Conservation (phyloP, 2,113 vertebrate genomes). For the Pimephales promelas region DNA sequence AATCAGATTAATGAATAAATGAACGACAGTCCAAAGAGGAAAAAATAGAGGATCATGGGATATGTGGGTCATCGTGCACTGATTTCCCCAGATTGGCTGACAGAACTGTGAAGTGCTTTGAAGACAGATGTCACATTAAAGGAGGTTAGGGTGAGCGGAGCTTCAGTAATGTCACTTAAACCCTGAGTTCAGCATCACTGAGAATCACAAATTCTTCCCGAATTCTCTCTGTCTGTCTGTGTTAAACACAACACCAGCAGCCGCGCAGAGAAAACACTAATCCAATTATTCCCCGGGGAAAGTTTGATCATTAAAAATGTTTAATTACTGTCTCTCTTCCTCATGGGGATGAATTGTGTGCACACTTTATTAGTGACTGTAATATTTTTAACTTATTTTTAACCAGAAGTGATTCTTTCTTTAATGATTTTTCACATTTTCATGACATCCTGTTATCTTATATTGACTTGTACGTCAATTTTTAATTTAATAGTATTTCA, state of each 20-base stretch:
- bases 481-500: too few relatives aligned
- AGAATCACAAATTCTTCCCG: slow-evolving; percentile 58
- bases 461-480: background rate
- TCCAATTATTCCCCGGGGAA: slow-evolving; percentile 18
- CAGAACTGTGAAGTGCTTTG: slow-evolving; percentile 72
- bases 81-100: slow-evolving; percentile 60
- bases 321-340: slow-evolving; percentile 21
- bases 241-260: slow-evolving; percentile 21
- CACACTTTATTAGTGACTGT: background rate
- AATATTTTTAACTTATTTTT: background rate
- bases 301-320: slow-evolving; percentile 34
- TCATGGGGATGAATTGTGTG: background rate
- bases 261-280: background rate
- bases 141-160: slow-evolving; percentile 60
- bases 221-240: background rate
- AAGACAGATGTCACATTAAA: slow-evolving; percentile 73
- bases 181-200: slow-evolving; percentile 51
- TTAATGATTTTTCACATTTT: background rate
- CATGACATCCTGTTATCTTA: background rate
- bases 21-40: slow-evolving; percentile 65
- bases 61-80: slow-evolving; percentile 71
- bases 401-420: background rate
- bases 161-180: slow-evolving; percentile 24
- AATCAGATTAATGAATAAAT: slow-evolving; percentile 64
- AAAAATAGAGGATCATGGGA: slow-evolving; percentile 65